Conservation (phyloP, 2,888 invertebrate genomes). For the Sminthurides aquaticus region DNA sequence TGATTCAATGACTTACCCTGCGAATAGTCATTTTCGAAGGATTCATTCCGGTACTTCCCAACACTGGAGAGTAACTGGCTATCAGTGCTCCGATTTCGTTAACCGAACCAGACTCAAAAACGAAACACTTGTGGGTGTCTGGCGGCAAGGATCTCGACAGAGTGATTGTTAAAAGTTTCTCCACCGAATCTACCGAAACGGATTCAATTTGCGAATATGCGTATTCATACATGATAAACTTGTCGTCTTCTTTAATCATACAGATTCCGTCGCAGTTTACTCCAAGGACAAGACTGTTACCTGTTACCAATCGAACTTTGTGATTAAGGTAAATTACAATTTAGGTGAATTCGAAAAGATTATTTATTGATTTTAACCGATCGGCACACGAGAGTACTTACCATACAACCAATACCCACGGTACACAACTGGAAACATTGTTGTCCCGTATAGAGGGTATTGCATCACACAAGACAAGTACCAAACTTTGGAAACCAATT, state of each 20-base stretch:
- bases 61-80: slow-evolving; percentile 78
- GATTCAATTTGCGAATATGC: slow-evolving; percentile 85
- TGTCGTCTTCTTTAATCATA: slow-evolving; percentile 83
- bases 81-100: slow-evolving; percentile 86
- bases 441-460: slow-evolving; percentile 84
- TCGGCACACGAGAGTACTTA: background rate
- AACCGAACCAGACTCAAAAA: slow-evolving; percentile 82
- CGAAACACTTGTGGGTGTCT: slow-evolving; percentile 75
- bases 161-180: slow-evolving; percentile 83
- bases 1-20: slow-evolving; percentile 23
- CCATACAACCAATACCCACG: slow-evolving; percentile 88
- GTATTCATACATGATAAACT: slow-evolving; percentile 83
- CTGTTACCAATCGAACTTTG: slow-evolving; percentile 41
- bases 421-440: slow-evolving; percentile 80
- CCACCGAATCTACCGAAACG: slow-evolving; percentile 81
- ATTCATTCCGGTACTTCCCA: slow-evolving; percentile 49
- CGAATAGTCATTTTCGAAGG: slow-evolving; percentile 33
- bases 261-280: slow-evolving; percentile 85
- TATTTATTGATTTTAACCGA: background rate
- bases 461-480: slow-evolving; percentile 95
- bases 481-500: slow-evolving; percentile 83
- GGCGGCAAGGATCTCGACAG: slow-evolving; percentile 58
- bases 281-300: slow-evolving; percentile 62
- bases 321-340: background rate
- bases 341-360: background rate